Base-by-base conservation (phyloP, 2,888 invertebrate species). In the Malthinus flaveolus region DNA sequence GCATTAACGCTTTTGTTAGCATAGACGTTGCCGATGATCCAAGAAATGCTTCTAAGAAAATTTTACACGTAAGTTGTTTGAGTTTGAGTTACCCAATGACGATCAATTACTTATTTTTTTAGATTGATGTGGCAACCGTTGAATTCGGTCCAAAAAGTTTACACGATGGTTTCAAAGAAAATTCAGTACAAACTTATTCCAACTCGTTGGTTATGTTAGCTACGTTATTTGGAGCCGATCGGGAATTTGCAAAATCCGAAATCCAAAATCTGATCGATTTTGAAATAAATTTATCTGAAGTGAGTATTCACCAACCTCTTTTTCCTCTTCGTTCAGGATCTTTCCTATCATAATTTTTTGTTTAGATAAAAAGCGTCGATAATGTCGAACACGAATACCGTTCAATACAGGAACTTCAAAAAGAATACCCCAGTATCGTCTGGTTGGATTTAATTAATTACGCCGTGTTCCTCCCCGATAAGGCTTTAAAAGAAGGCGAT, bases 11-110 rank as follows among this genome's bases (percentile, higher is more conserved):
- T 75, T 89, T 95, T 77, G 83, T 95, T 36, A 94, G 95, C 75
- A 92, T 95, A 76, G 93, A 93, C 42, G 90, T 95, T 71, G 88
- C 89, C 32, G 89, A 91, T 5, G 94, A 95, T 78, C 84, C 93
- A 60, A 94, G 93, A 78, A 95, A 95, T 77, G 94, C 93, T 33
- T 90, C 91, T 0, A 85, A 84, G 70, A 84, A 93, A 61, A 84
- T 91, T 49, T 91, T 95, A 71, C 92, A 93, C 81, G 94, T 94
- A 83, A 85, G 87, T 77, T 56, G 23, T 5, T n/a, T n/a, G n/a
- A n/a, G n/a, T n/a, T n/a, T n/a, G n/a, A n/a, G n/a, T n/a, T n/a
- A n/a, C n/a, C n/a, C n/a, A n/a, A 45, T 23, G 23, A 5, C 5
- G 5, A 5, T 23, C 2, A 23, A 23, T 23, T 23, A 2, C 3